Evolutionary conservation across 35 echinoderm and acorn worm species (phyloP).

Genomic region (Ophiothrix spiculata): DNA sequence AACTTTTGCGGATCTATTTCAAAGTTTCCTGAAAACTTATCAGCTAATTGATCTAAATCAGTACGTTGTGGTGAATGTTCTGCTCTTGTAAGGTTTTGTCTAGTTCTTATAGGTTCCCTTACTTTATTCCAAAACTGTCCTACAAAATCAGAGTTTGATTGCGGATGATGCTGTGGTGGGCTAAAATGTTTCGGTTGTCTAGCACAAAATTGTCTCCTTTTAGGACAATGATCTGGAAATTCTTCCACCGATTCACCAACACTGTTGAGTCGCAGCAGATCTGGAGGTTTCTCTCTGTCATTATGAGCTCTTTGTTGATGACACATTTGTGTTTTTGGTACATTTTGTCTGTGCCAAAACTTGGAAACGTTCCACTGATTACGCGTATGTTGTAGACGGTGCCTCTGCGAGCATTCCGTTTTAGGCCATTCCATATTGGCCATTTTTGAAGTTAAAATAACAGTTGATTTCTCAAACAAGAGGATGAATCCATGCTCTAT

Average conservation of each 20-base stretch:
- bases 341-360: not conserved
- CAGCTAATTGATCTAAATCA: not conserved
- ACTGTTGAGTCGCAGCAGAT: not conserved
- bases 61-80: not conserved
- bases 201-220: not conserved
- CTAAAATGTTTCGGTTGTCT: not conserved
- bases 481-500: not conserved
- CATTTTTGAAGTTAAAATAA: not conserved
- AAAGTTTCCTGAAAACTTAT: not conserved
- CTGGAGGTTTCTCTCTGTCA: not conserved
- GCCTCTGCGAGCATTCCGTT: not conserved
- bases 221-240: not conserved
- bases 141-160: too few relatives aligned
- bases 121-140: not conserved
- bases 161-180: not conserved
- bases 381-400: not conserved
- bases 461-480: not conserved
- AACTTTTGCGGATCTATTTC: not conserved
- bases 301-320: not conserved
- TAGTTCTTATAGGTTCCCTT: not conserved
- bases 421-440: not conserved
- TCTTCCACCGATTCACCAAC: not conserved
- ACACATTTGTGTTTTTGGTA: not conserved
- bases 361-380: not conserved
- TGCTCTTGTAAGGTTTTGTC: not conserved